Conservation (phyloP, 2,113 vertebrate genomes). For the Geococcyx californianus region DNA sequence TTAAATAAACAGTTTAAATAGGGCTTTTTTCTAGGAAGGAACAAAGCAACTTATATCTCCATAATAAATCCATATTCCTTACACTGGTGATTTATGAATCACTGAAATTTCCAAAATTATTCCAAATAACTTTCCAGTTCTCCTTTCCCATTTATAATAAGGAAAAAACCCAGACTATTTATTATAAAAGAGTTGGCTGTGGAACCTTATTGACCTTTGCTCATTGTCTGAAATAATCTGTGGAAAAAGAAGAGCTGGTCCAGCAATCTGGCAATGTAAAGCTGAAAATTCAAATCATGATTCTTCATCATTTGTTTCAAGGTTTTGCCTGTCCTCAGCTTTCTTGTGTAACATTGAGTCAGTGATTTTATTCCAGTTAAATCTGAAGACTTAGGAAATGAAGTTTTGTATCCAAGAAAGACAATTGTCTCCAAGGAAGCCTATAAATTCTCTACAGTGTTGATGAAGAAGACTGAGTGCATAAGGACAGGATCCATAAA, state of each 20-base stretch:
- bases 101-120: not conserved
- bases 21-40: not conserved
- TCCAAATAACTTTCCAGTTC: not conserved
- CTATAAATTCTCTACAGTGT: too few species aligned
- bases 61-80: not conserved
- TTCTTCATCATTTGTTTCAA: not conserved
- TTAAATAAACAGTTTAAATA: not conserved
- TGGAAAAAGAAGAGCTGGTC: not conserved
- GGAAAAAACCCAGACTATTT: not conserved
- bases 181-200: not conserved
- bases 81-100: not conserved
- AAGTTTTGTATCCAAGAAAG: not conserved
- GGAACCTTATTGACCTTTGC: not conserved
- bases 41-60: not conserved
- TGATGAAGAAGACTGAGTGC: too few species aligned
- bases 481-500: too few species aligned
- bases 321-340: not conserved
- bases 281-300: not conserved
- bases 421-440: not conserved
- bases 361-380: not conserved
- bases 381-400: not conserved
- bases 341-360: not conserved
- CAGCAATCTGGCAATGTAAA: not conserved
- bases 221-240: not conserved
- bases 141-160: not conserved